These are phyloP conservation scores for Cyprinus carpio DNA, from an alignment of 2,113 vertebrate genomes.

Conservation along the genomic window DNA sequence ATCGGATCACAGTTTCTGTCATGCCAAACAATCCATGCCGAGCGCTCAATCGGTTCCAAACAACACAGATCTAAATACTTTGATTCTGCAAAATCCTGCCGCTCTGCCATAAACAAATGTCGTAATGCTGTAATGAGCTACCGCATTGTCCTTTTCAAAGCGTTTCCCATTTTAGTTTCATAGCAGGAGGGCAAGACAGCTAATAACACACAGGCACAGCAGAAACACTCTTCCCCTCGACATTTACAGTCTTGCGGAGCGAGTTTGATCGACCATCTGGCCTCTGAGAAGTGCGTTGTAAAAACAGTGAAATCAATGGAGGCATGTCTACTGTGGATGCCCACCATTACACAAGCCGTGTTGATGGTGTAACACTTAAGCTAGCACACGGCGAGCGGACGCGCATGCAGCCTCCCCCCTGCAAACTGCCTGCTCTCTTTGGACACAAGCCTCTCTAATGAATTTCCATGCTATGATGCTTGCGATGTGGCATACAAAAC, in stretches of 20 bases:
- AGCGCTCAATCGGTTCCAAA: not conserved
- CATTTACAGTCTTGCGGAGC: slow-evolving; percentile 67
- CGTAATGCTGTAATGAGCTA: not conserved
- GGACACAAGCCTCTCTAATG: slow-evolving; percentile 48
- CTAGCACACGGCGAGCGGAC: slow-evolving; percentile 69
- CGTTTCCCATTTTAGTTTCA: slow-evolving; percentile 22
- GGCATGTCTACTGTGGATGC: slow-evolving; percentile 74
- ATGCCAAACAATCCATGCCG: not conserved
- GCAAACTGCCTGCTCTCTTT: slow-evolving; percentile 13
- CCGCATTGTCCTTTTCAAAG: slow-evolving; percentile 31
- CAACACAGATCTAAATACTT: not conserved
- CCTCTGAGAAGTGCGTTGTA: slow-evolving; percentile 70
- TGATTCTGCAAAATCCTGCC: not conserved
- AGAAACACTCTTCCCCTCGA: slow-evolving; percentile 62
- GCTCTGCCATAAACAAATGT: slow-evolving; percentile 18
- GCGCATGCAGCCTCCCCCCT: slow-evolving; percentile 47
- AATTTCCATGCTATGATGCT: slow-evolving; percentile 58
- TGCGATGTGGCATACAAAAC: slow-evolving; percentile 45
- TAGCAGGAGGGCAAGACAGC: slow-evolving; percentile 39
- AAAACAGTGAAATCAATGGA: slow-evolving; percentile 75
- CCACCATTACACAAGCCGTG: slow-evolving; percentile 74
- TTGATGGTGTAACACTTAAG: slow-evolving; percentile 69
- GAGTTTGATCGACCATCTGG: slow-evolving; percentile 75
- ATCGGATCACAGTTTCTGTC: not conserved
- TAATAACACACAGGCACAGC: slow-evolving; percentile 54